Conservation (phyloP, 2,888 invertebrate species). For the Hedya salicella region DNA sequence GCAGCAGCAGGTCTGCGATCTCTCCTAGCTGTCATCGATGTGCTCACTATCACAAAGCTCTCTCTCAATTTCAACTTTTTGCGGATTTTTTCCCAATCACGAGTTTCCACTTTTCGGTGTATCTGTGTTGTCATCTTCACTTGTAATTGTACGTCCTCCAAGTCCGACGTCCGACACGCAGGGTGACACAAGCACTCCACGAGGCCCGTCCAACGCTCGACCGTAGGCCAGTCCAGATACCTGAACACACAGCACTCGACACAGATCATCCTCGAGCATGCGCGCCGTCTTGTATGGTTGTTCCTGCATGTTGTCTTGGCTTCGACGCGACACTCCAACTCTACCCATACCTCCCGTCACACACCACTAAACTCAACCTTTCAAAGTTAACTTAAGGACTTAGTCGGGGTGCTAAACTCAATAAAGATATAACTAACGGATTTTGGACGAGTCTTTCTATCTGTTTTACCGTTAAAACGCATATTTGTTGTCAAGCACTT, state of each 20-base stretch:
- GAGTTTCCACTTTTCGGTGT: constrained; percentile 81
- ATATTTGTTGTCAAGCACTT: constrained; percentile 61
- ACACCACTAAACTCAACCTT: constrained; percentile 65
- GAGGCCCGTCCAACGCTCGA: constrained; percentile 32
- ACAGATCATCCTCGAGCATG: constrained; percentile 79
- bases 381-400: constrained; percentile 52
- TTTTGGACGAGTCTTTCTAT: constrained; percentile 29
- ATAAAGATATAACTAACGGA: constrained; percentile 17
- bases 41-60: constrained; percentile 81
- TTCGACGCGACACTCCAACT: constrained; percentile 75
- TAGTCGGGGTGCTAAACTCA: constrained; percentile 36
- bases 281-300: constrained; percentile 75
- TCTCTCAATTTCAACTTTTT: constrained; percentile 73
- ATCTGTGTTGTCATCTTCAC: constrained; percentile 80
- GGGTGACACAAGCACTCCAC: constrained; percentile 38
- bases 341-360: constrained; percentile 63
- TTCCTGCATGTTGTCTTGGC: constrained; percentile 84
- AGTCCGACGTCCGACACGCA: constrained; percentile 68
- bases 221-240: constrained; percentile 24
- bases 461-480: constrained; percentile 26
- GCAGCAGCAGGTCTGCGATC: constrained; percentile 81
- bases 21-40: constrained; percentile 82
- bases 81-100: constrained; percentile 72
- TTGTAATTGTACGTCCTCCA: constrained; percentile 70
- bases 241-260: constrained; percentile 72